Evolutionary conservation across 2,113 vertebrate genomes (phyloP).

Genomic region (Cryptomyrus ogoouensis): DNA sequence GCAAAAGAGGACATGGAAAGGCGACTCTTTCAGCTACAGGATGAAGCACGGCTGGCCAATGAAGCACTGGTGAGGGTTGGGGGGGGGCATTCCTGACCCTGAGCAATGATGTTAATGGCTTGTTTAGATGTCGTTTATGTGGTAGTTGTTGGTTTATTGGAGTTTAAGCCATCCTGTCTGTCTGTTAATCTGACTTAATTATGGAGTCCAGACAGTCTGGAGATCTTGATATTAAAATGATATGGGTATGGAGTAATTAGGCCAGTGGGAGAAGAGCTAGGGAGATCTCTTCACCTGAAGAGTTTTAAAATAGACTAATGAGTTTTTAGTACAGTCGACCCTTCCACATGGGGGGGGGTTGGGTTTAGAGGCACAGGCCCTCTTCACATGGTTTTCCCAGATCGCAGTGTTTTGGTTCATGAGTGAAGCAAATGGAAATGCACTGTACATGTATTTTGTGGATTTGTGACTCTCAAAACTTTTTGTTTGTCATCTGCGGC

Average conservation of each 20-base stretch:
- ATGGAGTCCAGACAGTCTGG: not conserved
- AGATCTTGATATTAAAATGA: not conserved
- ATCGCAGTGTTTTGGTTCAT: not conserved
- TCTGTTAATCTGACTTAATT: not conserved
- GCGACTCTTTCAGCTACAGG: conserved; percentile 81
- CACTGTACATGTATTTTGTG: not conserved
- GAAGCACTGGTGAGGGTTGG: conserved; percentile 72
- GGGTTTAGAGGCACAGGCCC: not conserved
- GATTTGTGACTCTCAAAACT: not conserved
- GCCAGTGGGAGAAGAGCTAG: not conserved
- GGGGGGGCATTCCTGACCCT: not conserved
- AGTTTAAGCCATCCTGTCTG: not conserved
- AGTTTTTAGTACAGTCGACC: not conserved
- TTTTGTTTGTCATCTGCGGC: not conserved
- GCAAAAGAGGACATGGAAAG: conserved; percentile 83
- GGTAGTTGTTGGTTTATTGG: not conserved
- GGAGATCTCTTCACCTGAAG: not conserved
- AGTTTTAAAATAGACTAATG: not conserved
- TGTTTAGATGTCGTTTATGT: not conserved
- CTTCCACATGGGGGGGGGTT: not conserved
- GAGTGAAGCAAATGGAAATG: not conserved
- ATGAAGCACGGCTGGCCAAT: conserved; percentile 78
- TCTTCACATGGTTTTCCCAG: too few species aligned
- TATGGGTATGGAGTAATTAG: not conserved
- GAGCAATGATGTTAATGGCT: not conserved